Conservation (phyloP, 1,140 invertebrate species). For the Drosophila sp. region DNA sequence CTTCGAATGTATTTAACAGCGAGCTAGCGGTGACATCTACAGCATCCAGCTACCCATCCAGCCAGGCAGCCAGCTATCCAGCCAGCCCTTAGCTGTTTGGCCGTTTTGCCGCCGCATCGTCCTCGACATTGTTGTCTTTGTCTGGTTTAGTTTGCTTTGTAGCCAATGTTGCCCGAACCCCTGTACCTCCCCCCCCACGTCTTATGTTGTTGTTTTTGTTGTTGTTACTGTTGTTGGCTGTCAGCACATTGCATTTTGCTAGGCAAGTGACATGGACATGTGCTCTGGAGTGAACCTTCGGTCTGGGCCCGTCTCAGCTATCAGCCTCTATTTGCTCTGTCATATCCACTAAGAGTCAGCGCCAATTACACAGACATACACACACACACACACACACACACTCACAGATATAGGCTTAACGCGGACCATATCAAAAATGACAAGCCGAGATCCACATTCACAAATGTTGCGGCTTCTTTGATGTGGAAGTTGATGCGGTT, state of each 20-base stretch:
- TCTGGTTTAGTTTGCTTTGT: constrained; percentile 26
- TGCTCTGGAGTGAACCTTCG: constrained; percentile 43
- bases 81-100: constrained; percentile 10
- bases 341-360: constrained; percentile 67
- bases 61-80: not conserved
- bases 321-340: constrained; percentile 72
- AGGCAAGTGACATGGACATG: constrained; percentile 67
- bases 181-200: not conserved
- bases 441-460: constrained; percentile 42
- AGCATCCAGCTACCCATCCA: not conserved
- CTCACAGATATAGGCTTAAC: constrained; percentile 2
- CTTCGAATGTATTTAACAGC: constrained; percentile 53
- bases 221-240: constrained; percentile 55
- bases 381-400: constrained; percentile 15
- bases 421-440: constrained; percentile 27
- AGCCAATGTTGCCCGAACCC: constrained; percentile 10
- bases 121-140: constrained; percentile 25
- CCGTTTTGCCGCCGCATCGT: constrained; percentile 2
- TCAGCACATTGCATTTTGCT: constrained; percentile 66
- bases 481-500: constrained; percentile 39
- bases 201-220: constrained; percentile 21
- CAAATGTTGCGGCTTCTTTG: constrained; percentile 53
- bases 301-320: constrained; percentile 44
- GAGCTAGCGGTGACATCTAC: constrained; percentile 20
- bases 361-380: constrained; percentile 53